These are phyloP conservation scores for cattle (Bos taurus) DNA, from an alignment of 2,113 vertebrate species.

Conservation along the genomic window ARS-UCD2.0 NC_037338.1:98552501-98553000, in stretches of 20 bases:
- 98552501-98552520: not conserved
- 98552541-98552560: not conserved
- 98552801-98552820: not conserved
- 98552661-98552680: not conserved
- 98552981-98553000: not conserved
- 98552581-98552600: not conserved
- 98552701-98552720: not conserved
- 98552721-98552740: not conserved
- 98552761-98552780: not conserved
- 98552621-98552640: not conserved
- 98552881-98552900: not conserved
- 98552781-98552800: not conserved
- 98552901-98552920: not conserved
- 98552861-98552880: not conserved
- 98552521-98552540: not conserved
- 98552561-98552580: not conserved
- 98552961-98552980: too few species aligned
- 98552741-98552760: not conserved
- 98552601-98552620: not conserved
- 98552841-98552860: not conserved
- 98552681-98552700: not conserved
- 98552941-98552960: not conserved
- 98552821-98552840: not conserved
- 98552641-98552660: not conserved
- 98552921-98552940: fast-evolving